Conservation (phyloP, 2,113 vertebrate genomes). For the Formicarius rufipectus region DNA sequence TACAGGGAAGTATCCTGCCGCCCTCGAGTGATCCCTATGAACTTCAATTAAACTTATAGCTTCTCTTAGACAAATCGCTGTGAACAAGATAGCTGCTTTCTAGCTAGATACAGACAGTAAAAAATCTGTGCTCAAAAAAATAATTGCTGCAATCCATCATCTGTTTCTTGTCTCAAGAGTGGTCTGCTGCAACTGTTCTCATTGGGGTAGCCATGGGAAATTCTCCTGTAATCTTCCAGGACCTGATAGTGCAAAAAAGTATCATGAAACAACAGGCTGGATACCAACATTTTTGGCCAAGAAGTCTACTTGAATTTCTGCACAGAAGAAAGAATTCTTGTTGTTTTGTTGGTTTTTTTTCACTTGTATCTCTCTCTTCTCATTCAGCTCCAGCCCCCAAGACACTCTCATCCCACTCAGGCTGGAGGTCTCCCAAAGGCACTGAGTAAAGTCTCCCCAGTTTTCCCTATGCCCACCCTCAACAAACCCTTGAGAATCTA, state of each 20-base stretch:
- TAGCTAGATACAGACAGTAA: background rate
- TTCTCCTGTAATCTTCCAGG: background rate
- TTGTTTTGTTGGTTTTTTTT: background rate
- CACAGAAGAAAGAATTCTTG: background rate
- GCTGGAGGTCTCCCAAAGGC: background rate
- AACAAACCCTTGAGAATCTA: background rate
- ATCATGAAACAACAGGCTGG: background rate
- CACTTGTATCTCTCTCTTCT: background rate
- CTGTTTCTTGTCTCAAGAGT: background rate
- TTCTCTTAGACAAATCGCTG: background rate
- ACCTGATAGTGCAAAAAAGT: background rate
- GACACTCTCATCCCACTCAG: accelerated
- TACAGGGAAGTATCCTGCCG: background rate
- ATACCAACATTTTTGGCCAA: background rate
- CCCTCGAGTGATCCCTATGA: background rate
- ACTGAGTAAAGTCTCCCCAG: background rate
- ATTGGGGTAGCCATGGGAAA: background rate
- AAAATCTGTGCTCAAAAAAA: background rate
- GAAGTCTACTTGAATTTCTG: background rate
- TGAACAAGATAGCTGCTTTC: background rate
- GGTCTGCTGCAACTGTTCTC: background rate
- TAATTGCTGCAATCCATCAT: slow-evolving; percentile 8
- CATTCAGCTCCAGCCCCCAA: background rate
- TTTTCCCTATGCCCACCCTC: background rate
- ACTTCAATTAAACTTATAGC: background rate